Evolutionary conservation across 2,113 vertebrate species (phyloP).

Genomic region (Larimichthys crocea): DNA sequence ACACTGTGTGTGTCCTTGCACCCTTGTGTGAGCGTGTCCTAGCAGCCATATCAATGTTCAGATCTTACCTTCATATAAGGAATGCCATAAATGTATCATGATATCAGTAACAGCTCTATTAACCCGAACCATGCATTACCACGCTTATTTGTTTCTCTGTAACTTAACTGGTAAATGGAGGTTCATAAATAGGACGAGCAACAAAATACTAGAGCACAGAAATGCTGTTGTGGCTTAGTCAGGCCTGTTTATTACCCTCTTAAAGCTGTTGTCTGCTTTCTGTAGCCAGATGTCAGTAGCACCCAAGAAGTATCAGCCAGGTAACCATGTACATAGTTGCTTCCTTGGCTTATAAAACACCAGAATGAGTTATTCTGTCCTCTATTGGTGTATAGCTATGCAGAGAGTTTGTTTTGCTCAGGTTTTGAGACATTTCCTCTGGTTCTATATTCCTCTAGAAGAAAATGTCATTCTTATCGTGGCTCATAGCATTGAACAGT

Average conservation of each 20-base stretch:
- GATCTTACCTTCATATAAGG: slow-evolving; percentile 30
- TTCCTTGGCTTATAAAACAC: background rate
- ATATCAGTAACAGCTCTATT: slow-evolving; percentile 20
- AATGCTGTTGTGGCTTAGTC: background rate
- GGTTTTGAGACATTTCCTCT: background rate
- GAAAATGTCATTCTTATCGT: background rate
- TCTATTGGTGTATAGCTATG: background rate
- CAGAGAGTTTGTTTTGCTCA: background rate
- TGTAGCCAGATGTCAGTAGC: background rate
- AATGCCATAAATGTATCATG: slow-evolving; percentile 21
- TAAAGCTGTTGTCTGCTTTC: background rate
- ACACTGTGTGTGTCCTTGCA: slow-evolving; percentile 27
- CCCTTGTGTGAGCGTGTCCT: slow-evolving; percentile 28
- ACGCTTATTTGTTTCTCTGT: slow-evolving; percentile 38
- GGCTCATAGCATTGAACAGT: background rate
- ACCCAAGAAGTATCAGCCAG: background rate
- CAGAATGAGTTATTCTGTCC: background rate
- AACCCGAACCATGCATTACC: slow-evolving; percentile 38
- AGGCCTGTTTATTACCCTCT: background rate
- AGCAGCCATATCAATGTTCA: slow-evolving; percentile 22
- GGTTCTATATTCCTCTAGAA: background rate
- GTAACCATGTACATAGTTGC: background rate
- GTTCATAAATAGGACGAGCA: background rate
- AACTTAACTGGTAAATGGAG: slow-evolving; percentile 2
- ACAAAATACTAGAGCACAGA: background rate